Evolutionary conservation across 1,140 invertebrate species (phyloP).

Genomic region (Thaumatotibia leucotreta): DNA sequence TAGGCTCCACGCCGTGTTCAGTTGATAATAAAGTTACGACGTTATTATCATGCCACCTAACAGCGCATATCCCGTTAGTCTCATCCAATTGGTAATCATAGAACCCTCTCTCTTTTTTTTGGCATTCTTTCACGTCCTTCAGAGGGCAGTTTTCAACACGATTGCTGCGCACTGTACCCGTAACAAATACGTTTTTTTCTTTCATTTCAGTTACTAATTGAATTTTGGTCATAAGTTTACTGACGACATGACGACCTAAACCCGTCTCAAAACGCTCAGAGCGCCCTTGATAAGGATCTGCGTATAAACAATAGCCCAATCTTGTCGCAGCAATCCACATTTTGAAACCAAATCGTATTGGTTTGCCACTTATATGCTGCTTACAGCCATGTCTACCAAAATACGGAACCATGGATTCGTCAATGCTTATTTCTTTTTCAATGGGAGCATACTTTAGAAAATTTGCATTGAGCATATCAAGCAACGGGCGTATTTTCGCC

Average conservation of each 20-base stretch:
- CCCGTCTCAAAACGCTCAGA: neutral
- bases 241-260: conserved; percentile 1
- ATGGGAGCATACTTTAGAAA: too few relatives aligned
- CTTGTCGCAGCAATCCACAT: conserved; percentile 4
- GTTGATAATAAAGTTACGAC: neutral
- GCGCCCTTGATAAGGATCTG: conserved; percentile 5
- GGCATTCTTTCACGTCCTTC: too few relatives aligned
- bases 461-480: too few relatives aligned
- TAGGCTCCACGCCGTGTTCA: neutral
- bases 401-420: too few relatives aligned
- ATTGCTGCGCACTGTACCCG: neutral
- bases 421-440: too few relatives aligned
- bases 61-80: neutral
- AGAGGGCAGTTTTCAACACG: neutral
- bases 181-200: too few relatives aligned
- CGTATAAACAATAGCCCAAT: conserved; percentile 1
- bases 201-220: too few relatives aligned
- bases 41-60: neutral
- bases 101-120: neutral
- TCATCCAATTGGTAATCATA: neutral
- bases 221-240: neutral
- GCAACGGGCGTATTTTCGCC: too few relatives aligned
- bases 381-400: too few relatives aligned
- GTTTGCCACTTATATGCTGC: too few relatives aligned
- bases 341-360: too few relatives aligned